Evolutionary conservation across 2,797 vertebrate genomes (phyloP), one percentile per base, ranked within the genome.

Genomic region (Betta splendens): DNA sequence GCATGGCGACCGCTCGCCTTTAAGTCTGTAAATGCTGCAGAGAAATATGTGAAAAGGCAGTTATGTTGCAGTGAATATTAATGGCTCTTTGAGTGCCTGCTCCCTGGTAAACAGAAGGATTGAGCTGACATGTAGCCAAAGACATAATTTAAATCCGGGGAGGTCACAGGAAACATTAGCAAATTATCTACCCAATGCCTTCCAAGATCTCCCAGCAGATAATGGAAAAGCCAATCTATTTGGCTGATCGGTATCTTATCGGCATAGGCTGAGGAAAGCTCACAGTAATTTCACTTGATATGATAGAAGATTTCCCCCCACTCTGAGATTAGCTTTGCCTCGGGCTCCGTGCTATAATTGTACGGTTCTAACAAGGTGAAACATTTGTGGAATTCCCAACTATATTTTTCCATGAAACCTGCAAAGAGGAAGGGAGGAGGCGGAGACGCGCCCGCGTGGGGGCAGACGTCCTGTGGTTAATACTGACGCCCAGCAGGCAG

Each of bases 131-230:
- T 84, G 81, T 86, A 86, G 87, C 87, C 90, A 89, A 90, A 90
- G 87, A 90, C 87, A 88, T 86, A 71, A 89, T 92, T 90, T 91
- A 86, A 91, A 90, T 90, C 89, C 84, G 83, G 83, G 86, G 90
- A 92, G 90, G 91, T 92, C 91, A 92, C 85, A 91, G 91, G 87
- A 91, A 92, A 92, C 89, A 90, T 91, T 88, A 91, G 90, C 91
- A 92, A 92, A 93, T 93, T 88, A 92, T 91, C 87, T 90, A 87
- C 64, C 86, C 84, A 74, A 84, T 88, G 89, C 75, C 85, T 90
- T 90, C 82, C 75, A 79, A 89, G 91, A 93, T 92, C 87, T 84
- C 79, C 48, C 36, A 33, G 79, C 81, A 85, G 91, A 93, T 93
- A 91, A 84, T 79, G 85, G 83, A 88, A 89, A 92, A 91, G 88